phyloP scores from a whole-genome alignment of 2,888 invertebrate species.

The Mythimna albipuncta region DNA sequence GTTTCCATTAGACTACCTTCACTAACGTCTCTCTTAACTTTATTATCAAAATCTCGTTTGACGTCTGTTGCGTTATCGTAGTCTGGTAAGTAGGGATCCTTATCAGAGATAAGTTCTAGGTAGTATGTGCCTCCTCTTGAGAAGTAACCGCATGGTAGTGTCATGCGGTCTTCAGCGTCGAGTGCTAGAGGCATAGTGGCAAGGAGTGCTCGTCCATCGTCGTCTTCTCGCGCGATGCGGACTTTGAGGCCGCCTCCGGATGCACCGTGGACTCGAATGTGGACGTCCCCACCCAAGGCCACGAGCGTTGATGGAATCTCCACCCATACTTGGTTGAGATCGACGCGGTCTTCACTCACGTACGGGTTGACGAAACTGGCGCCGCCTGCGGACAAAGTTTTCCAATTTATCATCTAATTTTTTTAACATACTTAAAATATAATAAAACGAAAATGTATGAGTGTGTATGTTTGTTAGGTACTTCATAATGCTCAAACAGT shows the following conservation, averaged over 20 bases:
- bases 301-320: slow-evolving; percentile 94
- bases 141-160: slow-evolving; percentile 93
- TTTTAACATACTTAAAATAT: neutral
- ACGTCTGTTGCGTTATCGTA: slow-evolving; percentile 75
- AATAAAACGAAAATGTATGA: too few relatives aligned
- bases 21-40: slow-evolving; percentile 76
- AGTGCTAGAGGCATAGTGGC: slow-evolving; percentile 88
- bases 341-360: slow-evolving; percentile 79
- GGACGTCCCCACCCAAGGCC: slow-evolving; percentile 95
- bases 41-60: slow-evolving; percentile 59
- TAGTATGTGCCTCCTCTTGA: slow-evolving; percentile 93
- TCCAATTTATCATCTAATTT: neutral
- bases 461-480: too few relatives aligned
- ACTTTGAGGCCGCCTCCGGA: slow-evolving; percentile 82
- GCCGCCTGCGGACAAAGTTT: slow-evolving; percentile 76
- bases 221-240: slow-evolving; percentile 88
- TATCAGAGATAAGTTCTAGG: slow-evolving; percentile 83
- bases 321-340: slow-evolving; percentile 89
- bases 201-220: slow-evolving; percentile 81
- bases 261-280: slow-evolving; percentile 92
- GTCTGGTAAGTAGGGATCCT: slow-evolving; percentile 75
- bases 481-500: too few relatives aligned
- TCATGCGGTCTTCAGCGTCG: slow-evolving; percentile 87
- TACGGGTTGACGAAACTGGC: slow-evolving; percentile 83
- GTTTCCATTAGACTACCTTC: slow-evolving; percentile 84